Base-by-base conservation (phyloP, 2,113 vertebrate genomes). In the Syngnathus scovelli region DNA sequence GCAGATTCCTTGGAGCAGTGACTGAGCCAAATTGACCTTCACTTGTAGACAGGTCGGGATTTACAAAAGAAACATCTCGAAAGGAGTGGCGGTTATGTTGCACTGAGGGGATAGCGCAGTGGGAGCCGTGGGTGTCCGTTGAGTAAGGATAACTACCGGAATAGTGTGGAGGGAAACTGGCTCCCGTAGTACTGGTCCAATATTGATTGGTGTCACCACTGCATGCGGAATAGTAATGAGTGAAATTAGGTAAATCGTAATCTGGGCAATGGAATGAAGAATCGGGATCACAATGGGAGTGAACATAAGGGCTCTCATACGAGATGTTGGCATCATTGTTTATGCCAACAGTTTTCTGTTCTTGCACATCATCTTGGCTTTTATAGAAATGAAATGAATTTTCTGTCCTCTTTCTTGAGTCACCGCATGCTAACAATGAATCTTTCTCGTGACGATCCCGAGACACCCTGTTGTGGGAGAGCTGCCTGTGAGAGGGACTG, bases 1-100 rank as follows among this genome's bases (percentile, higher is more conserved):
- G 72, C 37, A 83, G 69, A 56, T 59, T 83, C 18, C 74, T 67
- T 6, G 3, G 8, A 46, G 21, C 15, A 12, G 71, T 56, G 6
- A 2, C 0, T 1, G 13, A 9, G 1, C 68, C 74, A 1, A 0
- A 46, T 48, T 83, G 84, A 4, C 78, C 80, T 60, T 83, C 77
- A 4, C 78, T 78, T 7, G 0, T 13, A 9, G 71, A 75, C 23
- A 84, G 64, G 63, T 82, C 78, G 7, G 80, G 75, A 75, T 80
- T 77, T 11, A 46, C 1, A 1, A 38, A 1, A 0, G 62, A 16
- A 0, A 0, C 0, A 13, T 70, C 23, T 4, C 58, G 0, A 9
- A 13, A n/a, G 10, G 4, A 0, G 0, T 2, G 0, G 0, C 13
- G 1, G 33, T 10, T 1, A 11, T 54, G 13, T 39, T 21, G 7